Evolutionary conservation across 1,140 invertebrate species (phyloP), one percentile per base, ranked within the genome.

Genomic region (Lepidurus arcticus): DNA sequence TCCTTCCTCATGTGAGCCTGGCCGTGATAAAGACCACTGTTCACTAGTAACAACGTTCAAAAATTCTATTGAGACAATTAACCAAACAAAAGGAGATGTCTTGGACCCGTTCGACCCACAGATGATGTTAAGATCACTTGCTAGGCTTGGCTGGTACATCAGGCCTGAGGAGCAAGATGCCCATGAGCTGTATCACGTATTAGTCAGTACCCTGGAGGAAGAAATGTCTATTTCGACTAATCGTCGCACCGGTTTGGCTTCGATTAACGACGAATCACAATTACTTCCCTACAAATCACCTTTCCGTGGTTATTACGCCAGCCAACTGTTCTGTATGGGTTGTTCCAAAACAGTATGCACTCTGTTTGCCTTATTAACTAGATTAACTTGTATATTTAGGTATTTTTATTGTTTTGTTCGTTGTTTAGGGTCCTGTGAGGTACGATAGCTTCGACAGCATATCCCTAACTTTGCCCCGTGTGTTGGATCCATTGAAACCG

Each of bases 371-470:
- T 76, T 74, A 76, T 42, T 34, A 42, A 44, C 74, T 80, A 43
- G 77, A n/a, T 78, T 79, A 79, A 77, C 2, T 47, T 34, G 13
- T 34, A n/a, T 78, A 16, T 42, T 16, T 65, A 43, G 24, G 10
- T 73, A 42, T 77, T 75, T 76, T 79, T 77, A 74, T 42, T 53
- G 76, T 79, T 76, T 80, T 76, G 65, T 76, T 78, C 83, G 84
- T 83, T 81, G 86, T 87, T 76, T 85, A 93, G 89, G 92, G 92
- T 81, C 90, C 93, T 0, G 90, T 96, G 11, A 90, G 91, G 21
- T 95, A 95, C 83, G 94, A 97, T 83, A 93, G 93, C 83, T 94
- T 96, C 83, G 94, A 96, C 84, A 94, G 92, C 82, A 87, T 97
- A 24, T 94, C 94, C 0, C 84, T 97, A 26, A 88, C 88, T 75